Conservation (phyloP, 2,888 invertebrate genomes). For the Siphlonurus alternatus region DNA sequence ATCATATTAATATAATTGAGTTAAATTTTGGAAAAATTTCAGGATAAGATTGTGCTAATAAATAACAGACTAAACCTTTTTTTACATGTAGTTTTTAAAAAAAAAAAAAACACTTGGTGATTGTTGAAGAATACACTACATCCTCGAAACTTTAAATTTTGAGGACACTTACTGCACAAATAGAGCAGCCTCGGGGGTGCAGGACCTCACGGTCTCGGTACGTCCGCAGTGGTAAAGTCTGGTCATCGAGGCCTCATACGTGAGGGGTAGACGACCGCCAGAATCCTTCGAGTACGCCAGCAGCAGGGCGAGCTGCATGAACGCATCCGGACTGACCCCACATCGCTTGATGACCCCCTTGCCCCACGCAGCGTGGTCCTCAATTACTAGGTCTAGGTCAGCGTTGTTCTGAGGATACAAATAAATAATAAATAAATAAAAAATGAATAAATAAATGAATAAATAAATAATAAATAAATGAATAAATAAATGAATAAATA, state of each 20-base stretch:
- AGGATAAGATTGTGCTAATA: too few relatives aligned
- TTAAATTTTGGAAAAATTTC: too few relatives aligned
- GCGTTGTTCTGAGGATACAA: constrained; percentile 22
- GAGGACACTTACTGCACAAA: constrained; percentile 25
- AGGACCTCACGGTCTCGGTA: constrained; percentile 31
- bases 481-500: too few relatives aligned
- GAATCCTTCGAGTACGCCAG: constrained; percentile 27
- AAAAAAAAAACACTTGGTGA: too few relatives aligned
- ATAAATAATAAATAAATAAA: neutral
- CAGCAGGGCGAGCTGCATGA: constrained; percentile 30
- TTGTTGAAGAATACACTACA: too few relatives aligned
- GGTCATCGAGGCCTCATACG: constrained; percentile 33
- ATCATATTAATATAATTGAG: too few relatives aligned
- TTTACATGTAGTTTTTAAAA: too few relatives aligned
- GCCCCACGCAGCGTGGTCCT: constrained; percentile 27
- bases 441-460: too few relatives aligned
- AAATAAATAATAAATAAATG: too few relatives aligned
- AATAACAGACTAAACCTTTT: too few relatives aligned
- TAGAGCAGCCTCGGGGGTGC: constrained; percentile 24
- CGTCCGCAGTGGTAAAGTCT: constrained; percentile 28
- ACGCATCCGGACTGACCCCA: constrained; percentile 33
- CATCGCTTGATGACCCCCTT: constrained; percentile 31
- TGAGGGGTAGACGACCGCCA: constrained; percentile 25
- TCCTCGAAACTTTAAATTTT: too few relatives aligned
- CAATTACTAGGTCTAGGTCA: constrained; percentile 27